Evolutionary conservation across 2,888 invertebrate genomes (phyloP).

Genomic region (Biston stratarius): DNA sequence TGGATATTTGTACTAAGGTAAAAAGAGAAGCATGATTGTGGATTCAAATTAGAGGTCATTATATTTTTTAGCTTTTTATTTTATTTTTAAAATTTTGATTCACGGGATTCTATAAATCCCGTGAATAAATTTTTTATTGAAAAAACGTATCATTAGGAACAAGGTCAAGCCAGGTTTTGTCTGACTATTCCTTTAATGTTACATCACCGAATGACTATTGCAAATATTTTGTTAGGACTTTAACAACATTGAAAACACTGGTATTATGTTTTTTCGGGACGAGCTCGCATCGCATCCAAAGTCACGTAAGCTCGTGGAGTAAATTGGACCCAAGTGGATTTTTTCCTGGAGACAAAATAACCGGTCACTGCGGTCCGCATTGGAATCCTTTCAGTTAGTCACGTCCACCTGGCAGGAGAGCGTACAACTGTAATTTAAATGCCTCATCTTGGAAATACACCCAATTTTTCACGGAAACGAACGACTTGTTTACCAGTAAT

Average conservation of each 20-base stretch:
- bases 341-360: constrained; percentile 33
- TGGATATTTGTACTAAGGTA: constrained; percentile 3
- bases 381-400: constrained; percentile 47
- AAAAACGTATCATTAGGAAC: not conserved
- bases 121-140: not conserved
- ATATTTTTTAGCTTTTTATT: not conserved
- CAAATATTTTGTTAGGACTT: constrained; percentile 38
- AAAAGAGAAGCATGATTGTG: constrained; percentile 8
- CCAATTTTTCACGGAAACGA: constrained; percentile 34
- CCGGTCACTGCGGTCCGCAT: constrained; percentile 27
- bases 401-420: constrained; percentile 42
- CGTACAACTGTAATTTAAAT: constrained; percentile 36
- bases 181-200: not conserved
- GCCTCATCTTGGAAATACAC: constrained; percentile 36
- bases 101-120: too few relatives aligned
- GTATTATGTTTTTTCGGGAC: constrained; percentile 8
- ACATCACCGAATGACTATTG: constrained; percentile 12
- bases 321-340: constrained; percentile 28
- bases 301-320: constrained; percentile 36
- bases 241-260: constrained; percentile 4
- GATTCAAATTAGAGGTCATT: constrained; percentile 1
- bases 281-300: not conserved
- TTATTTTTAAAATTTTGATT: too few relatives aligned
- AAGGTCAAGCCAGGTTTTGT: not conserved
- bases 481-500: constrained; percentile 33